Evolutionary conservation across 2,113 vertebrate genomes (phyloP).

Genomic region (Carassius carassius): DNA sequence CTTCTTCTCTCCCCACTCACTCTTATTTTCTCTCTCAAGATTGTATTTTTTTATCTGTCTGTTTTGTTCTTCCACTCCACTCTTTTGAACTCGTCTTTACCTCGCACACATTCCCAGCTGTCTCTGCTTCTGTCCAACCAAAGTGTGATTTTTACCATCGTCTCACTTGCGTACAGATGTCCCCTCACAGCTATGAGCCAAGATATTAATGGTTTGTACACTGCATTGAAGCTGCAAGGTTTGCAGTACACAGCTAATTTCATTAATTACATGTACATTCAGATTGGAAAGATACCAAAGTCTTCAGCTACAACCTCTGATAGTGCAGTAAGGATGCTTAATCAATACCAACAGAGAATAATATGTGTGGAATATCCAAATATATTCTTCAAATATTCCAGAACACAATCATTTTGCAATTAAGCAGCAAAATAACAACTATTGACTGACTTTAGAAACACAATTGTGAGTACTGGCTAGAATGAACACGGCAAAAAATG

Average conservation of each 20-base stretch:
- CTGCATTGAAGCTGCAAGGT: neutral
- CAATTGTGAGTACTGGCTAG: neutral
- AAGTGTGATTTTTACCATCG: neutral
- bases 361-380: neutral
- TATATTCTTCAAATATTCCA: neutral
- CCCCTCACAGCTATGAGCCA: neutral
- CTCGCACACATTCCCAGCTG: neutral
- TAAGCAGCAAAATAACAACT: neutral
- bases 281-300: neutral
- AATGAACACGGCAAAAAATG: too few species aligned
- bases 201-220: neutral
- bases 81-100: conserved; percentile 17
- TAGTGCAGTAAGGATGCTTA: too few species aligned
- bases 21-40: conserved; percentile 43
- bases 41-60: conserved; percentile 30
- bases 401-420: neutral
- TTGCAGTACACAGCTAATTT: neutral
- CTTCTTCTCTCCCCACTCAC: conserved; percentile 46
- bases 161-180: neutral
- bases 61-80: conserved; percentile 48
- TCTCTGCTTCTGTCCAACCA: neutral
- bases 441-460: neutral
- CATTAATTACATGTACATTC: neutral
- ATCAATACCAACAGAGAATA: neutral
- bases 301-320: neutral